Conservation (phyloP, 2,888 invertebrate genomes). For the Lysandra bellargus region DNA sequence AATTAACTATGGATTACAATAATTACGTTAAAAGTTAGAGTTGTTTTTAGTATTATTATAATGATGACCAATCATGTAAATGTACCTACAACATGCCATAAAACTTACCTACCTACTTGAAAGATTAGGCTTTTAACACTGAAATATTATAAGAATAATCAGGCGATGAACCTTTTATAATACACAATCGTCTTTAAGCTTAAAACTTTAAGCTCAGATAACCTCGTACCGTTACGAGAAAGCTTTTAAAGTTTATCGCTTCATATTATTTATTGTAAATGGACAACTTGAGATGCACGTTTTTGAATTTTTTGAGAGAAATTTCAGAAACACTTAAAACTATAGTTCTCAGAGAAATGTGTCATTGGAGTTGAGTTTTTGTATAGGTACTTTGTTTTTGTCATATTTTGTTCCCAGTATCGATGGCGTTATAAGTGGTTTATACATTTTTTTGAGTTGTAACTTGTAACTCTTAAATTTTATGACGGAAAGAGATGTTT, state of each 20-base stretch:
- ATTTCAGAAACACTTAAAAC: slow-evolving; percentile 43
- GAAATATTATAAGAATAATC: slow-evolving; percentile 30
- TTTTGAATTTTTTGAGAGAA: slow-evolving; percentile 46
- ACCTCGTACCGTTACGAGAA: slow-evolving; percentile 59
- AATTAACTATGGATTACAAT: no score
- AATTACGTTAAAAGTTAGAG: no score
- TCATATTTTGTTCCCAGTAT: slow-evolving; percentile 28
- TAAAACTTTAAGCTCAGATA: slow-evolving; percentile 54
- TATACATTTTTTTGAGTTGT: not conserved
- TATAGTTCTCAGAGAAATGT: slow-evolving; percentile 56
- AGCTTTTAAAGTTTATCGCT: slow-evolving; percentile 73
- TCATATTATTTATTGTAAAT: slow-evolving; percentile 71
- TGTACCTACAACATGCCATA: not conserved
- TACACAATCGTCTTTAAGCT: slow-evolving; percentile 43
- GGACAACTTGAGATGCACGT: slow-evolving; percentile 58
- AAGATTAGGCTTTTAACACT: slow-evolving; percentile 13
- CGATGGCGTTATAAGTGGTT: not conserved
- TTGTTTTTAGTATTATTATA: not conserved
- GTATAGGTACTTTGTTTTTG: slow-evolving; percentile 29
- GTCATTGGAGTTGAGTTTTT: slow-evolving; percentile 50
- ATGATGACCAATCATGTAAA: not conserved
- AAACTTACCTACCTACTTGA: not conserved
- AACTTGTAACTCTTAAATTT: not conserved
- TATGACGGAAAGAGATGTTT: not conserved
- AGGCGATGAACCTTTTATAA: slow-evolving; percentile 30